These are phyloP conservation scores for Gasterosteus aculeatus DNA, from an alignment of 2,113 vertebrate species.

Conservation along the genomic window DNA sequence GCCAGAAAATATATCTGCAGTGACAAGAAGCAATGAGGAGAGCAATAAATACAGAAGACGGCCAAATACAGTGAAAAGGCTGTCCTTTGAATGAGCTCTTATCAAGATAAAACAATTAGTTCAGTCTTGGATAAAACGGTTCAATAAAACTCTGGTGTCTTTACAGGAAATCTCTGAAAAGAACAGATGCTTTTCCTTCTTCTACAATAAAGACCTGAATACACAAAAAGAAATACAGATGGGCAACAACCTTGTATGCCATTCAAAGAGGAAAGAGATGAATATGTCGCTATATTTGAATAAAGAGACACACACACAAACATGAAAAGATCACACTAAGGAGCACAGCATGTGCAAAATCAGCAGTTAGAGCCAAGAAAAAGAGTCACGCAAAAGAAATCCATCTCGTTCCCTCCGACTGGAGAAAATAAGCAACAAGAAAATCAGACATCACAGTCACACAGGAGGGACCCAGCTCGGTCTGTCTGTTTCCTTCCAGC, in stretches of 20 bases:
- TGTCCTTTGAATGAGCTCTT: slow-evolving; percentile 30
- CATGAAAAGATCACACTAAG: slow-evolving; percentile 18
- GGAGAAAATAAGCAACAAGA: slow-evolving; percentile 27
- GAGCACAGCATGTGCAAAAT: slow-evolving; percentile 48
- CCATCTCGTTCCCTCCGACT: slow-evolving; percentile 43
- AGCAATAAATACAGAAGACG: slow-evolving; percentile 10
- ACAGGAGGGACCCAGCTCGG: slow-evolving; percentile 42
- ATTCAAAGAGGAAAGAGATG: slow-evolving; percentile 33
- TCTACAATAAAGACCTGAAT: slow-evolving; percentile 11
- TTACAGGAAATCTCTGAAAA: slow-evolving; percentile 9
- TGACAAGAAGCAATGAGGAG: slow-evolving; percentile 4
- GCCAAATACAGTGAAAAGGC: background rate
- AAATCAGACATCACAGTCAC: slow-evolving; percentile 58
- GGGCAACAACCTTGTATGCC: background rate
- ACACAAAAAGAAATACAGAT: slow-evolving; percentile 1
- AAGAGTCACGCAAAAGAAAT: slow-evolving; percentile 54
- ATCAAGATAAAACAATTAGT: slow-evolving; percentile 23
- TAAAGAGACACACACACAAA: background rate
- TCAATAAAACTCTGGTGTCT: slow-evolving; percentile 14
- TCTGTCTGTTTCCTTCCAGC: slow-evolving; percentile 34
- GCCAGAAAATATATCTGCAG: background rate
- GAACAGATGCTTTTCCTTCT: background rate
- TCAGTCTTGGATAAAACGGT: slow-evolving; percentile 24
- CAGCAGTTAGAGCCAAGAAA: slow-evolving; percentile 50
- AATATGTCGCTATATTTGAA: slow-evolving; percentile 39